Conservation (phyloP, 2,113 vertebrate genomes). For the Stictonetta naevosa region DNA sequence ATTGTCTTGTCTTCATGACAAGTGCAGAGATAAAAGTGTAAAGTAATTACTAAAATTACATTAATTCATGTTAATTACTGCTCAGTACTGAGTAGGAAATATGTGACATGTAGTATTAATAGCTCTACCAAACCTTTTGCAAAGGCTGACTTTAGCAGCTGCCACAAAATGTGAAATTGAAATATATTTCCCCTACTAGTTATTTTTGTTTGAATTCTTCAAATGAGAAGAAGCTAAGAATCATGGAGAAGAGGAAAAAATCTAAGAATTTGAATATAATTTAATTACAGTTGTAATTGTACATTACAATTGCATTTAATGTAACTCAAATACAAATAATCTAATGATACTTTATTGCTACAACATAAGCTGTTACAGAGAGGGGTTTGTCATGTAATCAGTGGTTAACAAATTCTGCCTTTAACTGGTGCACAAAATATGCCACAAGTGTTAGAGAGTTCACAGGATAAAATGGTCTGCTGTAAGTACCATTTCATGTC, state of each 20-base stretch:
- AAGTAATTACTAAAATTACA: background rate
- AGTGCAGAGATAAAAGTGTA: background rate
- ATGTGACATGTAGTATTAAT: background rate
- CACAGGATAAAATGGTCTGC: background rate
- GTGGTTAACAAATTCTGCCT: background rate
- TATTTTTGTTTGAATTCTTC: background rate
- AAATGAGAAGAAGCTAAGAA: background rate
- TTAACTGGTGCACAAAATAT: background rate
- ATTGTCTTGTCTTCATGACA: background rate
- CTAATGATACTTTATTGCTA: accelerated
- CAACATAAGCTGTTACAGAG: background rate
- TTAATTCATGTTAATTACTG: background rate
- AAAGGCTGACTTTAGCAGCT: background rate
- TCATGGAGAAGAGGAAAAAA: background rate
- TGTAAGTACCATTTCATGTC: background rate
- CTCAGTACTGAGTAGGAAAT: background rate
- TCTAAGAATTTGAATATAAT: background rate
- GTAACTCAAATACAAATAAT: background rate
- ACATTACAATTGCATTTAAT: background rate
- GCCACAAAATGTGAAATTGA: background rate
- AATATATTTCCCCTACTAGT: accelerated
- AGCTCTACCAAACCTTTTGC: background rate
- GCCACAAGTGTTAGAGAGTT: background rate
- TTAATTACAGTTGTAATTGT: background rate
- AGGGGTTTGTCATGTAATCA: background rate